phyloP scores from a whole-genome alignment of 2,888 invertebrate species.

The Apantesis nais region DNA sequence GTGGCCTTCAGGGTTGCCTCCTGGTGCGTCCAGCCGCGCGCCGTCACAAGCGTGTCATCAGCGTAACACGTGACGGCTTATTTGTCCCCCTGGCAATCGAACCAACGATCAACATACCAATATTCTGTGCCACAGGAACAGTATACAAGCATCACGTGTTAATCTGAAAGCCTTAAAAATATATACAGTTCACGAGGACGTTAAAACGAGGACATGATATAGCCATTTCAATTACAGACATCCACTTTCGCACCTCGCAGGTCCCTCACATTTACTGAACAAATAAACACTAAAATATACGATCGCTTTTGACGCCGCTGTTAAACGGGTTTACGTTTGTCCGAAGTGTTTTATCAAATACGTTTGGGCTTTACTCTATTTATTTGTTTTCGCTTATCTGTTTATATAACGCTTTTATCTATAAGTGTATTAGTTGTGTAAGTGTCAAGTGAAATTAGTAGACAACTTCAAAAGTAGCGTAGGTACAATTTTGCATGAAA shows the following conservation, averaged over 20 bases:
- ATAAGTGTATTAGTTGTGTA: neutral
- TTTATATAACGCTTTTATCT: slow-evolving; percentile 8
- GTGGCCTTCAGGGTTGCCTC: too few relatives aligned
- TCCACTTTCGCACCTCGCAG: slow-evolving; percentile 5
- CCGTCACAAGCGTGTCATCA: too few relatives aligned
- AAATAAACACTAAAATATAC: slow-evolving; percentile 50
- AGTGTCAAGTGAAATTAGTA: neutral
- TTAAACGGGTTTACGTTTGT: slow-evolving; percentile 45
- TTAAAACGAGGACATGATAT: neutral
- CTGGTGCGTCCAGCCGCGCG: too few relatives aligned
- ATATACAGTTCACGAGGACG: neutral
- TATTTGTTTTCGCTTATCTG: slow-evolving; percentile 22
- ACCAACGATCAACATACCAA: neutral
- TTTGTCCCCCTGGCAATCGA: too few relatives aligned
- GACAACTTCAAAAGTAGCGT: neutral
- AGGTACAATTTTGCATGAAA: too few relatives aligned
- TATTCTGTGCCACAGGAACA: neutral
- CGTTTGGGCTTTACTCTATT: slow-evolving; percentile 27
- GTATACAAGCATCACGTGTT: neutral
- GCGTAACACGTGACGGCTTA: too few relatives aligned
- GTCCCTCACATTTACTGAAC: slow-evolving; percentile 25
- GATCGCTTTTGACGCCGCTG: slow-evolving; percentile 40
- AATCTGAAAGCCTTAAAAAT: neutral
- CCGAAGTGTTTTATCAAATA: slow-evolving; percentile 44
- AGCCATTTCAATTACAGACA: neutral